Base-by-base conservation (phyloP, 2,888 invertebrate species). In the Phlogophora meticulosa region DNA sequence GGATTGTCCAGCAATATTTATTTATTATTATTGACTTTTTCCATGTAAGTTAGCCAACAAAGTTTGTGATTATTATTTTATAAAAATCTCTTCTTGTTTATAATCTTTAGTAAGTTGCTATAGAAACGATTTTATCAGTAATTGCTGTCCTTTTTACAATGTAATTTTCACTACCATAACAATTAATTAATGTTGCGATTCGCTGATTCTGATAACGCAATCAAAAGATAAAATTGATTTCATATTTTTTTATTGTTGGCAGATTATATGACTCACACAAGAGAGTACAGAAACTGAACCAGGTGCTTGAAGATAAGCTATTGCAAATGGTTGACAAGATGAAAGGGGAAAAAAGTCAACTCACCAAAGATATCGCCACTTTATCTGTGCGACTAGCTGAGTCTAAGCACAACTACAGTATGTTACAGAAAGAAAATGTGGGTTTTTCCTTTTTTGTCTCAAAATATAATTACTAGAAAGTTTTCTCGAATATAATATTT, bases 261-360 rank as follows among this genome's bases (percentile, higher is more conserved):
- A 98, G 99, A 86, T 96, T 99, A 81, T 97, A 98, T 93, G 99
- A 99, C 89, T 98, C 98, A 62, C 98, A 99, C 88, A 98, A 98
- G 90, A 97, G 98, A 87, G 97, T 99, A 67, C 99, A 99, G 93
- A 98, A 98, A 93, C 97, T 99, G 46, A 99, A 99, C 94, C 99
- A 99, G 96, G 98, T 97, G 82, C 96, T 99, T 83, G 99, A 99
- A 95, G 99, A 99, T 91, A 99, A 99, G 91, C 94, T 99, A 72
- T 94, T 99, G 71, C 98, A 98, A 93, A 96, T 99, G 92, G 99
- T 99, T 7, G 98, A 99, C 93, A 97, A 98, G 87, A 98, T 98
- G 96, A 98, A 99, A 90, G 97, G 97, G 60, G 99, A 99, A 90
- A 98, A 99, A 90, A 97, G 97, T 82, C 97, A 97, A 83, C 95